A percentile compares a stretch with the other conserved stretches of the same genome.
Evolutionary conservation across 1,140 invertebrate genomes (phyloP).

Genomic region (Panulirus ornatus): DNA sequence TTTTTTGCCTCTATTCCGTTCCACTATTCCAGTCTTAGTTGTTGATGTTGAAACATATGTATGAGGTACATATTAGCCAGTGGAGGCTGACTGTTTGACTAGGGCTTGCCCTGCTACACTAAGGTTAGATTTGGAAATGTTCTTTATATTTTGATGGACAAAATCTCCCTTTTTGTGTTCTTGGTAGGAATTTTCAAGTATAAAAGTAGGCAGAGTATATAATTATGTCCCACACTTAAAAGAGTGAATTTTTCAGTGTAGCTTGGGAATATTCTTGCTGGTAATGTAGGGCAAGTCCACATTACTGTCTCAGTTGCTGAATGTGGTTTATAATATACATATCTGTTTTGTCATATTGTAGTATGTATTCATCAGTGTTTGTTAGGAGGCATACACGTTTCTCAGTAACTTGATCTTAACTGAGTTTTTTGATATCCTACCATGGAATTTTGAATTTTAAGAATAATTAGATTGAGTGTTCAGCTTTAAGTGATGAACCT

Average conservation of each 20-base stretch:
- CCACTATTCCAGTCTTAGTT: constrained; percentile 69
- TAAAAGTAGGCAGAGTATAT: constrained; percentile 24
- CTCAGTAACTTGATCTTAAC: constrained; percentile 53
- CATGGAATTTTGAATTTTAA: constrained; percentile 53
- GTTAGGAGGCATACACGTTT: constrained; percentile 62
- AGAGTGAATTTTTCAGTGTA: neutral
- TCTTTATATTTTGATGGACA: constrained; percentile 14
- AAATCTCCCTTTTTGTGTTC: constrained; percentile 23
- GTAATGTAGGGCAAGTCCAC: constrained; percentile 53
- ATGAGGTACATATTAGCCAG: constrained; percentile 46
- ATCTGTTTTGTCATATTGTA: constrained; percentile 72
- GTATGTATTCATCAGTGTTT: constrained; percentile 67
- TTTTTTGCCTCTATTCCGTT: constrained; percentile 72
- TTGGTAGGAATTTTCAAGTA: constrained; percentile 9
- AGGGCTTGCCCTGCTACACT: constrained; percentile 40
- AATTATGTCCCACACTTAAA: neutral
- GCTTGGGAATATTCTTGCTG: constrained; percentile 39
- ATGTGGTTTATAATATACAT: constrained; percentile 70
- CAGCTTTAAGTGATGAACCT: constrained; percentile 41
- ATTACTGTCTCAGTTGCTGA: constrained; percentile 64
- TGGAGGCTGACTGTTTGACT: constrained; percentile 43
- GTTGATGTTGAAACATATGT: constrained; percentile 66
- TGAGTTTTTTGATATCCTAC: constrained; percentile 38
- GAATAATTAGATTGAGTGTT: constrained; percentile 56
- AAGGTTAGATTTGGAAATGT: neutral